A percentile compares a stretch with the other conserved stretches of the same genome.
These are phyloP conservation scores for Cactoblastis cactorum DNA, from an alignment of 2,888 invertebrate species.

Conservation along the genomic window DNA sequence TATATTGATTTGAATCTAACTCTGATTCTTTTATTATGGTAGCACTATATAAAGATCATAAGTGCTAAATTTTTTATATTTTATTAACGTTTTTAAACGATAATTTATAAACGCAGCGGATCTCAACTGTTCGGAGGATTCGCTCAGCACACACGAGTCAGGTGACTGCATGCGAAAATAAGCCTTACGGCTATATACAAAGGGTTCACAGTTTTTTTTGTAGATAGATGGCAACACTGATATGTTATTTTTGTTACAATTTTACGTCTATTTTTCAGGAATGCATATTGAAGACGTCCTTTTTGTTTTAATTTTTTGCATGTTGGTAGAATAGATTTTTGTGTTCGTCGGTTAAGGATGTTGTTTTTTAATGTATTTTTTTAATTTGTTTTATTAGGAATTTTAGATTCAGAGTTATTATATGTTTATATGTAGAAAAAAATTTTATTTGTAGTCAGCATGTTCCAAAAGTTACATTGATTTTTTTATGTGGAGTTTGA, in stretches of 20 bases:
- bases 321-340: constrained; percentile 13
- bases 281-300: constrained; percentile 8
- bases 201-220: constrained; percentile 42
- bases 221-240: constrained; percentile 33
- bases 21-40: no score
- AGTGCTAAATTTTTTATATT: no score
- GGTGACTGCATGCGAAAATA: constrained; percentile 79
- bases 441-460: constrained; percentile 7
- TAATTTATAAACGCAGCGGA: constrained; percentile 79
- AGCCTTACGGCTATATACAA: constrained; percentile 27
- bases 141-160: constrained; percentile 89
- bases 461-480: no score
- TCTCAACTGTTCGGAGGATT: constrained; percentile 89
- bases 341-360: neutral
- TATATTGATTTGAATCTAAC: no score
- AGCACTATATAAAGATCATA: no score
- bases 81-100: neutral
- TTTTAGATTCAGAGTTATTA: neutral
- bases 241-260: no score
- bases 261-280: neutral
- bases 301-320: constrained; percentile 18
- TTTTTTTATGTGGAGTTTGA: no score
- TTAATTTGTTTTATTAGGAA: neutral
- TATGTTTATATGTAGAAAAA: neutral
- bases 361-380: neutral